A percentile compares a stretch with the other conserved stretches of the same genome.
phyloP scores from a whole-genome alignment of 2,888 invertebrate species.

The Onchidella celtica region DNA sequence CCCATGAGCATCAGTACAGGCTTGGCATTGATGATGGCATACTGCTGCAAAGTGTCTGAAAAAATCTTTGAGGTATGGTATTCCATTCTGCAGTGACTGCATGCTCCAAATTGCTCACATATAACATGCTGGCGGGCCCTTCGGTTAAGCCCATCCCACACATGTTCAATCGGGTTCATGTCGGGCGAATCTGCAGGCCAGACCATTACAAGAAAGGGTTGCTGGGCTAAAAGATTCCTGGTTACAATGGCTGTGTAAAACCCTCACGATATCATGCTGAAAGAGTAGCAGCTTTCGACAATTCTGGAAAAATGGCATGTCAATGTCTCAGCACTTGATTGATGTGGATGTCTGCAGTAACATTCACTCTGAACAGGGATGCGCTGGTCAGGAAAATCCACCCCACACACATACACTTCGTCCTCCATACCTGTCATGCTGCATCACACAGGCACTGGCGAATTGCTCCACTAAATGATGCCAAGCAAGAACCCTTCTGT shows the following conservation, averaged over 20 bases:
- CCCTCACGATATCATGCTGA: constrained; percentile 15
- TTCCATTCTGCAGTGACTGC: constrained; percentile 16
- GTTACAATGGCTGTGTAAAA: constrained; percentile 10
- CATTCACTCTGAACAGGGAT: constrained; percentile 14
- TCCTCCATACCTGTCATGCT: constrained; percentile 26
- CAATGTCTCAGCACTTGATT: constrained; percentile 5
- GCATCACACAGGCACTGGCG: constrained; percentile 14
- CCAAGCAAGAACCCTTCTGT: neutral
- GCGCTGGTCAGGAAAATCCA: constrained; percentile 2
- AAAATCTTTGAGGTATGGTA: neutral
- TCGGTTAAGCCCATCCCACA: constrained; percentile 30
- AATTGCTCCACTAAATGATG: neutral
- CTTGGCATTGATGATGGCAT: constrained; percentile 19
- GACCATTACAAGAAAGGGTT: constrained; percentile 19
- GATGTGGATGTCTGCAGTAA: constrained; percentile 5
- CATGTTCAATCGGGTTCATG: constrained; percentile 12
- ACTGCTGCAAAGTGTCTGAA: constrained; percentile 8
- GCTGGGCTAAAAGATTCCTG: constrained; percentile 3
- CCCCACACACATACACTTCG: constrained; percentile 9
- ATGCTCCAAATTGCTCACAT: constrained; percentile 5
- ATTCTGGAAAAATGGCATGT: constrained; percentile 16
- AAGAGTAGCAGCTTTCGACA: neutral
- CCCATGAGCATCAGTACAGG: constrained; percentile 6
- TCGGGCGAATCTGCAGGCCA: constrained; percentile 32
- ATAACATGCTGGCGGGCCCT: constrained; percentile 1